Conservation (phyloP, 2,113 vertebrate species). For the Etheostoma cragini region DNA sequence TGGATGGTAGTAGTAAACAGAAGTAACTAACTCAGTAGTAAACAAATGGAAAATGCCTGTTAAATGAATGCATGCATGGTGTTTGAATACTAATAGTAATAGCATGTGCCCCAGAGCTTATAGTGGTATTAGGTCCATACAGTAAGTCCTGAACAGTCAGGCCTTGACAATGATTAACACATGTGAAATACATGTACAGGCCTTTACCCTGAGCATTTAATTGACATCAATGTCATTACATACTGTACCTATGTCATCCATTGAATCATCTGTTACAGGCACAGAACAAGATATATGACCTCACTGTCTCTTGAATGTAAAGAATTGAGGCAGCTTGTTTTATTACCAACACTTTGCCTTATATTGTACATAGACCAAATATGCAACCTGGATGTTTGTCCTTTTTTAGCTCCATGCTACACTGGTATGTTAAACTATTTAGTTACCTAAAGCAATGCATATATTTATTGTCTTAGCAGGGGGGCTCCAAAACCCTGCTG, state of each 20-base stretch:
- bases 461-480: constrained; percentile 3
- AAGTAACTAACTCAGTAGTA: too few species aligned
- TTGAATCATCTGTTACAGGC: neutral
- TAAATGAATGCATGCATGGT: neutral
- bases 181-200: neutral
- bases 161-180: neutral
- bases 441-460: neutral
- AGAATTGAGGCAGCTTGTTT: neutral
- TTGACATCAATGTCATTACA: neutral
- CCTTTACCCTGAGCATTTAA: neutral
- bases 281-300: neutral
- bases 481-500: neutral
- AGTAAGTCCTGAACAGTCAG: neutral
- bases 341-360: neutral
- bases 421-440: neutral
- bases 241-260: neutral
- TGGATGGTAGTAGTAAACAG: too few species aligned
- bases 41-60: neutral
- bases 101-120: neutral
- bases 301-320: neutral
- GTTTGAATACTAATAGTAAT: neutral
- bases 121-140: neutral
- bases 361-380: neutral
- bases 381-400: neutral
- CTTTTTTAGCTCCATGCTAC: neutral